These are phyloP conservation scores for Crotalus horridus DNA, from an alignment of 2,113 vertebrate species.

Conservation along the genomic window DNA sequence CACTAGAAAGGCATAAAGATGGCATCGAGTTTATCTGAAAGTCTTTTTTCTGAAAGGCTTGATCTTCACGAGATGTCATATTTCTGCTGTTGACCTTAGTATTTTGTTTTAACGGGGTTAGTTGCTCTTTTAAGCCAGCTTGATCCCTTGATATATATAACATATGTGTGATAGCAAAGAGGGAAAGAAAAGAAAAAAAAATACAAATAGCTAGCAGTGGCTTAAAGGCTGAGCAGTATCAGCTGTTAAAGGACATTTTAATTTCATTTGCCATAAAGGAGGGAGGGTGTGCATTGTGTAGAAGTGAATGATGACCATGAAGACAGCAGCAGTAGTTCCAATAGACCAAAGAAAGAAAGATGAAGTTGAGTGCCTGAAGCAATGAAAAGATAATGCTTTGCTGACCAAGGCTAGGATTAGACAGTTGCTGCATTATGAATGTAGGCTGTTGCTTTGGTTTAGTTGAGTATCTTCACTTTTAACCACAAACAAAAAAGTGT, in stretches of 20 bases:
- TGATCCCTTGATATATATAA: neutral
- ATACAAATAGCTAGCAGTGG: neutral
- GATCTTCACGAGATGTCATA: neutral
- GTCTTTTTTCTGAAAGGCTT: neutral
- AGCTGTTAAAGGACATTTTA: conserved; percentile 18
- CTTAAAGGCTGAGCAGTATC: neutral
- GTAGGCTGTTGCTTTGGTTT: neutral
- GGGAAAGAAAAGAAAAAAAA: neutral
- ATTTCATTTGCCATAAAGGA: neutral
- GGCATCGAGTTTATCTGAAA: neutral
- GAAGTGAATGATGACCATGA: conserved; percentile 5
- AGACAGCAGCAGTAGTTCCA: neutral
- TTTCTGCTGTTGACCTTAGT: neutral
- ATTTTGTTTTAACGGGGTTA: neutral
- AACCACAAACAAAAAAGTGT: neutral
- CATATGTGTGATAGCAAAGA: neutral
- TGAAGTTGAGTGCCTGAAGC: neutral
- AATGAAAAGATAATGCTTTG: neutral
- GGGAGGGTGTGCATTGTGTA: neutral
- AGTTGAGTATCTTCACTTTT: neutral
- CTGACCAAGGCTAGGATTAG: neutral
- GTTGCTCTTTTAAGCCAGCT: neutral
- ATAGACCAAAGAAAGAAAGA: neutral
- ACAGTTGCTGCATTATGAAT: neutral
- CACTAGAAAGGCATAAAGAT: neutral